These are phyloP conservation scores for Apteryx owenii DNA, from an alignment of 2,113 vertebrate genomes.

Conservation along the genomic window DNA sequence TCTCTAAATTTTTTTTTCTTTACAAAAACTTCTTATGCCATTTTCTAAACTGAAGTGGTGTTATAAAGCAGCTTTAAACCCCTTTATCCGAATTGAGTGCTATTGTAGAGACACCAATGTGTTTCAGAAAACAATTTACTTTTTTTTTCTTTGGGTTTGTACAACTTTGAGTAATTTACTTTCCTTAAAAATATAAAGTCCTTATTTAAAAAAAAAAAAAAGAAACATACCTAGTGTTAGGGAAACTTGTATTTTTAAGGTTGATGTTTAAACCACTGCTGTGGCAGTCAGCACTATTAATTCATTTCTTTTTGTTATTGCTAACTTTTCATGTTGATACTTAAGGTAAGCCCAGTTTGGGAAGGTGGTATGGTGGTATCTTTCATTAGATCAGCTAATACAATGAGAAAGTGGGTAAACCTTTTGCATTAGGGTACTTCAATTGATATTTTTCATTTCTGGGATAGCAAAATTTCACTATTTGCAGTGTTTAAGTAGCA, in stretches of 20 bases:
- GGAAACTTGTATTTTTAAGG: neutral
- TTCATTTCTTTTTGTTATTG: neutral
- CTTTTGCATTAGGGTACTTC: neutral
- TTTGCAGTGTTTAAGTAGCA: neutral
- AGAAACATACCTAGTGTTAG: neutral
- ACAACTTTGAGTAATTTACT: neutral
- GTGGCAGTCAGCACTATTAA: neutral
- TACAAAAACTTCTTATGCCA: neutral
- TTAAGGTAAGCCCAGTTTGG: neutral
- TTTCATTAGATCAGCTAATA: neutral
- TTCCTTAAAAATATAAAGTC: neutral
- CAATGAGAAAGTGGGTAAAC: neutral
- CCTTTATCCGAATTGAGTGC: neutral
- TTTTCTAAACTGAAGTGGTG: neutral
- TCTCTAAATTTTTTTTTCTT: neutral
- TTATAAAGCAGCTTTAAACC: neutral
- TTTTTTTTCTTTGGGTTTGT: neutral
- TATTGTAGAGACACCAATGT: neutral
- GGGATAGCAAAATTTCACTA: neutral
- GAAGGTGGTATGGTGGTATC: neutral
- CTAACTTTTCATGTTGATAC: neutral
- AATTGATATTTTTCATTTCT: neutral
- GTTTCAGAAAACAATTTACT: neutral
- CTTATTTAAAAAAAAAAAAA: neutral
- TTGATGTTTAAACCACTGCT: neutral